A percentile compares a stretch with the other conserved stretches of the same genome.
These are phyloP conservation scores for Eupithecia centaureata DNA, from an alignment of 2,888 invertebrate species.

Conservation along the genomic window DNA sequence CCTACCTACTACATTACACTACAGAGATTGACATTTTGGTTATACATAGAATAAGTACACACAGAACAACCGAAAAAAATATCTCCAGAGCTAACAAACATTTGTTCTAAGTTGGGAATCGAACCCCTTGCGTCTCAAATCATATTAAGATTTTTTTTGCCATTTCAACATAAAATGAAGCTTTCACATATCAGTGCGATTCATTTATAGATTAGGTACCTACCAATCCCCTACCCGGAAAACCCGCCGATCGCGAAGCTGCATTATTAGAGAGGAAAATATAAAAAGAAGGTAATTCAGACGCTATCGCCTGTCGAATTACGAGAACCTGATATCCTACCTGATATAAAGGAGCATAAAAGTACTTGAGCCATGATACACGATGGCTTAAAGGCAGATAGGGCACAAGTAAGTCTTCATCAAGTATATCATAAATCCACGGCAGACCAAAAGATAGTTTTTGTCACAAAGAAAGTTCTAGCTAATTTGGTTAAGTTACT, in stretches of 20 bases:
- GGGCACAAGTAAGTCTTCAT: neutral
- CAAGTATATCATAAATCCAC: neutral
- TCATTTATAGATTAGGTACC: slow-evolving; percentile 7
- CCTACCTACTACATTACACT: too few species aligned
- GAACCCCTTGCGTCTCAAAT: too few species aligned
- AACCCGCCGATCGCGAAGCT: slow-evolving; percentile 13
- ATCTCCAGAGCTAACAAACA: too few species aligned
- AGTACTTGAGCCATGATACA: neutral
- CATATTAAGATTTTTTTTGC: too few species aligned
- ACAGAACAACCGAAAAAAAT: too few species aligned
- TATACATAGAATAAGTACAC: too few species aligned
- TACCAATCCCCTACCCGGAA: slow-evolving; percentile 15
- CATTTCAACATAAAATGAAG: neutral
- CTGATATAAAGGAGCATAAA: slow-evolving; percentile 19
- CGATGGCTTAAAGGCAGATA: neutral
- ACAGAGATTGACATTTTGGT: too few species aligned
- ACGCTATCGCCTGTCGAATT: slow-evolving; percentile 30
- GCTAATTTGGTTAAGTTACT: too few species aligned
- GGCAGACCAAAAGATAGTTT: neutral
- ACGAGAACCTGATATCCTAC: slow-evolving; percentile 32
- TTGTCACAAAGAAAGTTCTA: neutral
- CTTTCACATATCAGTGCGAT: neutral
- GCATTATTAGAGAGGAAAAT: slow-evolving; percentile 26
- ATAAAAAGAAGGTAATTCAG: slow-evolving; percentile 29
- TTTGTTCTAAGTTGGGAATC: too few species aligned